phyloP scores from a whole-genome alignment of 2,797 vertebrate species.

The Ataeniobius toweri region DNA sequence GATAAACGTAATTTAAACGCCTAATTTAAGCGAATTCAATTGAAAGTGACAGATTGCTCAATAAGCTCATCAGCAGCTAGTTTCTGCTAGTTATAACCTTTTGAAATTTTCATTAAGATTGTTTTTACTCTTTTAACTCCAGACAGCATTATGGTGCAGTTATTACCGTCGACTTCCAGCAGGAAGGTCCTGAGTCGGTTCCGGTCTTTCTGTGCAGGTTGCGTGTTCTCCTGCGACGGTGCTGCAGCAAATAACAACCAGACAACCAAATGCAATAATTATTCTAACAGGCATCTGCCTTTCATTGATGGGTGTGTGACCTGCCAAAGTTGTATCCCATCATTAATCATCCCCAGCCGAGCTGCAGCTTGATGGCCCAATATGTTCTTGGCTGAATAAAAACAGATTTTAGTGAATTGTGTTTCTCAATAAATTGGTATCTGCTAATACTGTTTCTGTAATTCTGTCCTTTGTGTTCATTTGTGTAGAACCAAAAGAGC shows the following conservation, averaged over 20 bases:
- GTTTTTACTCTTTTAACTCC: too few relatives aligned
- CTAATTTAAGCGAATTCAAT: constrained; percentile 17
- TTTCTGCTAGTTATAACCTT: too few relatives aligned
- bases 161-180: background rate
- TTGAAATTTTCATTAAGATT: too few relatives aligned
- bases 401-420: too few relatives aligned
- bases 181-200: background rate
- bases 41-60: constrained; percentile 1
- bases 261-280: background rate
- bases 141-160: too few relatives aligned
- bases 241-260: background rate
- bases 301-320: background rate
- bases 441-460: too few relatives aligned
- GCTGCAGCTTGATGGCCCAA: background rate
- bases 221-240: background rate
- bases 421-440: too few relatives aligned
- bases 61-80: background rate
- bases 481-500: background rate
- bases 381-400: background rate
- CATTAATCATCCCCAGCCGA: background rate
- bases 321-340: background rate
- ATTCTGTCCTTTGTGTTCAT: background rate
- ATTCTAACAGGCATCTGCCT: background rate
- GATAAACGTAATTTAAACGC: background rate
- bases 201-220: background rate